Evolutionary conservation across 2,888 invertebrate species (phyloP).

Genomic region (Caenorhabditis japonica): DNA sequence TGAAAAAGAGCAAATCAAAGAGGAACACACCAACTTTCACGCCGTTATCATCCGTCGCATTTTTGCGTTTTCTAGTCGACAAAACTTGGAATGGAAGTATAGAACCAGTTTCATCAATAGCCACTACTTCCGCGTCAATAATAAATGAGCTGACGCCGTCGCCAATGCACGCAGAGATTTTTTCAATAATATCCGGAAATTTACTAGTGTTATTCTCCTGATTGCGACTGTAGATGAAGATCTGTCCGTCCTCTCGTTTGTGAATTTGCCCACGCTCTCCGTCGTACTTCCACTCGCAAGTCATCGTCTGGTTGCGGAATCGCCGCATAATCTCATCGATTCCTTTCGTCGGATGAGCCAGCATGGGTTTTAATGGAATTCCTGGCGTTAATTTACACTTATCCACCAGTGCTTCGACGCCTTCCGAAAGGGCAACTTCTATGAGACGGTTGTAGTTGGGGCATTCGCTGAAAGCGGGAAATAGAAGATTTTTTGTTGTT

Average conservation of each 20-base stretch:
- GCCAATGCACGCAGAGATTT: conserved; percentile 60
- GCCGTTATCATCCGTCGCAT: conserved; percentile 85
- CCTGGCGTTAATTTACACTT: conserved; percentile 88
- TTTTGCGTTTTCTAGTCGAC: conserved; percentile 94
- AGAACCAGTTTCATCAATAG: conserved; percentile 91
- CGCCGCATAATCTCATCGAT: conserved; percentile 81
- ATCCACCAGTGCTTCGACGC: conserved; percentile 84
- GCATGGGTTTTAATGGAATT: conserved; percentile 96
- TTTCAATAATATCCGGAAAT: conserved; percentile 90
- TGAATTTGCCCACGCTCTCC: conserved; percentile 97
- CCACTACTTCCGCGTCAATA: conserved; percentile 95
- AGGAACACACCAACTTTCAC: conserved; percentile 94
- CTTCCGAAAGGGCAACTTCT: conserved; percentile 85
- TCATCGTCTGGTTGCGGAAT: conserved; percentile 88
- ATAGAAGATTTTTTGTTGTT: background rate
- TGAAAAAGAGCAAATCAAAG: conserved; percentile 93
- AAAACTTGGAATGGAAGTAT: conserved; percentile 96
- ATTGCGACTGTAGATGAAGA: conserved; percentile 92
- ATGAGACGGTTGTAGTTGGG: conserved; percentile 92
- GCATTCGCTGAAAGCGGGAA: conserved; percentile 88
- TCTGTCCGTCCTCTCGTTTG: conserved; percentile 82
- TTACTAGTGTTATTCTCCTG: conserved; percentile 94
- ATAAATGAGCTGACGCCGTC: conserved; percentile 84
- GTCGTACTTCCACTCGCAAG: conserved; percentile 99
- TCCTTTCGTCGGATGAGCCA: conserved; percentile 96